These are phyloP conservation scores for Drosophila flavopinicola DNA, from an alignment of 2,888 invertebrate species.

Conservation along the genomic window DNA sequence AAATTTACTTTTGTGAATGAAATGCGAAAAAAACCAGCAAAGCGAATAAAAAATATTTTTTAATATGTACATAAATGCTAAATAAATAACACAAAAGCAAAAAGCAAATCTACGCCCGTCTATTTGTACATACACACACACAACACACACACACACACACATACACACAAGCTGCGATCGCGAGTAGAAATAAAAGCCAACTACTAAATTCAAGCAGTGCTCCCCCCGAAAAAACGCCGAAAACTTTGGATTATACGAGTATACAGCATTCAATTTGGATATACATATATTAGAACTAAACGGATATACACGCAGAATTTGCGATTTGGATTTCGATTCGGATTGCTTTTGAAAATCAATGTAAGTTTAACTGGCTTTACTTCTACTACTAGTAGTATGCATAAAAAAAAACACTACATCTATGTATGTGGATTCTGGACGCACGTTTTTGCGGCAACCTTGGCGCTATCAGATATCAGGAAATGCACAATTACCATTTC, in stretches of 20 bases:
- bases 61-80: slow-evolving; percentile 76
- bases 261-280: slow-evolving; percentile 46
- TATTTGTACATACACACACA: slow-evolving; percentile 44
- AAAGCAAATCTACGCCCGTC: slow-evolving; percentile 48
- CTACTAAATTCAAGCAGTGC: slow-evolving; percentile 32
- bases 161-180: slow-evolving; percentile 44
- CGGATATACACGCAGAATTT: slow-evolving; percentile 9
- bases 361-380: slow-evolving; percentile 71
- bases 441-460: slow-evolving; percentile 35
- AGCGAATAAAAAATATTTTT: slow-evolving; percentile 76
- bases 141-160: slow-evolving; percentile 10
- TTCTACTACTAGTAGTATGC: background rate
- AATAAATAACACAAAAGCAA: slow-evolving; percentile 61
- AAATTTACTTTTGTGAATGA: slow-evolving; percentile 81
- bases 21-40: slow-evolving; percentile 79
- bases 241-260: slow-evolving; percentile 62
- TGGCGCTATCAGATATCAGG: slow-evolving; percentile 53
- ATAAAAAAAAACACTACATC: background rate
- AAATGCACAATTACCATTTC: slow-evolving; percentile 58
- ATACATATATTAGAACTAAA: slow-evolving; percentile 17
- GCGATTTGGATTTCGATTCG: slow-evolving; percentile 48
- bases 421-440: slow-evolving; percentile 3
- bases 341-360: slow-evolving; percentile 84
- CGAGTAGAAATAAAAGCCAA: slow-evolving; percentile 45
- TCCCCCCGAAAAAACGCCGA: slow-evolving; percentile 27